Percentiles rank a stretch among this genome's conserved stretches.
Conservation (phyloP, 2,888 invertebrate species). For the Euphydryas editha region DNA sequence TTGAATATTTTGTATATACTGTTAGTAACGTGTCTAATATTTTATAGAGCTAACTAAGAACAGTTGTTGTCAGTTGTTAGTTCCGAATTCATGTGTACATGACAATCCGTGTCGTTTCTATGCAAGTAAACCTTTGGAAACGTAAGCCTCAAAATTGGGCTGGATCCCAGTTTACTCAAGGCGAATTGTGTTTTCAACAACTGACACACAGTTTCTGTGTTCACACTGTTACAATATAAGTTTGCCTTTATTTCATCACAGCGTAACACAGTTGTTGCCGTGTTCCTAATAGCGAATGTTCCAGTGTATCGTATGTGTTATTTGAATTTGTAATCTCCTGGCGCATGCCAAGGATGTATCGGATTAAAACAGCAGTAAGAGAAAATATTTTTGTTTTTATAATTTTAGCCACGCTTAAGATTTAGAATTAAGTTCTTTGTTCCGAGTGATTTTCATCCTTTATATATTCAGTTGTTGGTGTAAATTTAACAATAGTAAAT, state of each 20-base stretch:
- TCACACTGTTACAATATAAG: constrained; percentile 40
- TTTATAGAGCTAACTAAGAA: constrained; percentile 2
- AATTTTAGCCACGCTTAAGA: neutral
- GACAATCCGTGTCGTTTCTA: constrained; percentile 13
- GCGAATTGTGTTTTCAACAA: constrained; percentile 53
- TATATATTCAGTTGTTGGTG: too few relatives aligned
- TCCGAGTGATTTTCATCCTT: neutral
- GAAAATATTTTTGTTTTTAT: neutral
- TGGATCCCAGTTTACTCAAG: constrained; percentile 68
- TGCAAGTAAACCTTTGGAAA: constrained; percentile 59
- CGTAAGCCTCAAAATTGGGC: constrained; percentile 67
- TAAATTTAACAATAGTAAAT: too few relatives aligned
- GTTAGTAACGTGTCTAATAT: neutral
- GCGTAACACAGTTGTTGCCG: constrained; percentile 33
- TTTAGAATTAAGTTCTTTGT: neutral
- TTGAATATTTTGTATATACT: neutral
- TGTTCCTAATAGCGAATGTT: constrained; percentile 41
- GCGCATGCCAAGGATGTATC: constrained; percentile 67
- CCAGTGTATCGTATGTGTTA: constrained; percentile 46
- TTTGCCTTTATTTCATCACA: constrained; percentile 39
- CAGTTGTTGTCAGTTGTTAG: constrained; percentile 8
- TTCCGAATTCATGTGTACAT: constrained; percentile 4
- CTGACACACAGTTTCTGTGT: constrained; percentile 53
- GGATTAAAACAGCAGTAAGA: constrained; percentile 57
- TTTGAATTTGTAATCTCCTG: constrained; percentile 61